Conservation (phyloP, 1,140 invertebrate species). For the Papilio glaucus region DNA sequence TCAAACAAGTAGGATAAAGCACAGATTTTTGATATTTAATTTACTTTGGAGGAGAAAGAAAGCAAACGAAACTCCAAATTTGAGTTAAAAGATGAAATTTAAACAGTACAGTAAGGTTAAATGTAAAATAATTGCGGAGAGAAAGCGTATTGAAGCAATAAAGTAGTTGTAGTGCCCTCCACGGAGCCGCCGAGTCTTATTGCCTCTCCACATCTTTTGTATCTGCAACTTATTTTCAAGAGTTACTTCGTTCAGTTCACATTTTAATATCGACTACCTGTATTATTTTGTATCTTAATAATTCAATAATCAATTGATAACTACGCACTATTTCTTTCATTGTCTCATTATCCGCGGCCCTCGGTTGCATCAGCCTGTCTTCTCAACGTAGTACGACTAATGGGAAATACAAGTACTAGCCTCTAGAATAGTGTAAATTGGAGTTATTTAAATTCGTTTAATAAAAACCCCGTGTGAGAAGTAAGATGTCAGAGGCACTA, state of each 20-base stretch:
- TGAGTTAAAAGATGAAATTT: slow-evolving; percentile 1
- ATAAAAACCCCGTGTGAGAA: too few relatives aligned
- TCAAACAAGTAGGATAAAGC: too few relatives aligned
- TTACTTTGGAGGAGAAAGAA: neutral
- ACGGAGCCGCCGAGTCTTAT: slow-evolving; percentile 39
- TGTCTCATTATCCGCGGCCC: too few relatives aligned
- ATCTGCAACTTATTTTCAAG: slow-evolving; percentile 37
- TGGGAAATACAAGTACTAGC: too few relatives aligned
- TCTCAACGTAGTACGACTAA: too few relatives aligned
- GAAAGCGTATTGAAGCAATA: slow-evolving; percentile 15
- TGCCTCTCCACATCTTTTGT: slow-evolving; percentile 47
- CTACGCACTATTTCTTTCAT: neutral
- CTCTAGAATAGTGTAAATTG: too few relatives aligned
- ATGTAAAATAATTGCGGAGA: neutral
- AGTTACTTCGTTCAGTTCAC: slow-evolving; percentile 16
- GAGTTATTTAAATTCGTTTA: too few relatives aligned
- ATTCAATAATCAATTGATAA: neutral
- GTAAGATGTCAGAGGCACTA: too few relatives aligned
- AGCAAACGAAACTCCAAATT: slow-evolving; percentile 7
- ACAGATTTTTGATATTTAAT: too few relatives aligned
- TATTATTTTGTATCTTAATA: neutral
- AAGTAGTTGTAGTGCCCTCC: slow-evolving; percentile 28
- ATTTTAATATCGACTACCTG: slow-evolving; percentile 23
- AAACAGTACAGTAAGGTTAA: slow-evolving; percentile 1
- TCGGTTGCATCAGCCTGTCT: too few relatives aligned